Conservation (phyloP, 2,113 vertebrate genomes). For the Manacus vitellinus region DNA sequence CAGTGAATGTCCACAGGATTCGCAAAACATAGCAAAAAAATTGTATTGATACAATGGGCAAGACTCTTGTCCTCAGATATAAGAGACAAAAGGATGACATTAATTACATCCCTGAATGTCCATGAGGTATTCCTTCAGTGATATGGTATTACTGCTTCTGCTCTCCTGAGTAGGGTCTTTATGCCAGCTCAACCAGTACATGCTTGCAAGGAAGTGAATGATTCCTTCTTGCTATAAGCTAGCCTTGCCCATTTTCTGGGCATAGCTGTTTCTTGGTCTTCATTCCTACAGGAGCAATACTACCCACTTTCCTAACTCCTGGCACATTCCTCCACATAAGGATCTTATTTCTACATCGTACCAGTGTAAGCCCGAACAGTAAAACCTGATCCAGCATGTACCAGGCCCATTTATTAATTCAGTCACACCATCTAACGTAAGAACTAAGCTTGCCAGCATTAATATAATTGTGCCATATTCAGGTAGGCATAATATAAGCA, state of each 20-base stretch:
- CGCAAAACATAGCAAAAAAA: background rate
- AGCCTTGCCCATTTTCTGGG: background rate
- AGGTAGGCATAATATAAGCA: background rate
- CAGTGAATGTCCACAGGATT: background rate
- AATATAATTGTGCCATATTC: background rate
- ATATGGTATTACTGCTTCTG: background rate
- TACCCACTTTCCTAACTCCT: background rate
- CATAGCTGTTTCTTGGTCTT: background rate
- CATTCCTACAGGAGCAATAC: background rate
- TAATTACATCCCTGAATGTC: slow-evolving; percentile 43
- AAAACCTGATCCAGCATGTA: background rate
- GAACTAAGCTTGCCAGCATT: background rate
- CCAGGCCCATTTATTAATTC: background rate
- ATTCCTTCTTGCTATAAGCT: background rate
- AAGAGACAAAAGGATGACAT: slow-evolving; percentile 1
- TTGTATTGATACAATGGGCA: background rate
- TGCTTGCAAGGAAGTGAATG: background rate
- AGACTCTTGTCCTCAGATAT: background rate
- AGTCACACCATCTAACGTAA: background rate
- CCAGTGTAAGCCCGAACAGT: background rate
- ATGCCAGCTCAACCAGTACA: background rate
- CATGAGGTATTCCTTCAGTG: slow-evolving; percentile 51
- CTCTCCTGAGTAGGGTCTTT: background rate
- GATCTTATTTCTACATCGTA: background rate
- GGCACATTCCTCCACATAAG: background rate